Conservation (phyloP, 2,113 vertebrate genomes). For the Elgaria multicarinata region DNA sequence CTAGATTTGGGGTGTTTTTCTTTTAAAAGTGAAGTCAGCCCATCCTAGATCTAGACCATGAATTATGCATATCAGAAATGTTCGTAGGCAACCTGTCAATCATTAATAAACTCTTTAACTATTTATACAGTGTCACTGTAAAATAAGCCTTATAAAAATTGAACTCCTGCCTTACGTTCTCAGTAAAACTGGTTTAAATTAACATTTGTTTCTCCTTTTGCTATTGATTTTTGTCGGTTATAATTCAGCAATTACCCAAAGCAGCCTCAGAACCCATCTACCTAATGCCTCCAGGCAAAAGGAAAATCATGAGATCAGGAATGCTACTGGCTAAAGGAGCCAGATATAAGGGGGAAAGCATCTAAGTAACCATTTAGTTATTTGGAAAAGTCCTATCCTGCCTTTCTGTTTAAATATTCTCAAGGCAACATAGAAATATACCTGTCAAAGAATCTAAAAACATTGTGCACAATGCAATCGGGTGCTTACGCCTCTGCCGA, state of each 20-base stretch:
- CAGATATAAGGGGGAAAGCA: background rate
- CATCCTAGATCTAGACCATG: background rate
- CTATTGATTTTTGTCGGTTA: background rate
- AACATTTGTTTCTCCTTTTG: background rate
- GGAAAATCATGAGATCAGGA: background rate
- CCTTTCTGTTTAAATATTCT: background rate
- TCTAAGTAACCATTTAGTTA: background rate
- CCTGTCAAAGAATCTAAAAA: too few species aligned
- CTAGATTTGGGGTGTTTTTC: background rate
- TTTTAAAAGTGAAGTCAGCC: background rate
- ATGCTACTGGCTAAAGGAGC: background rate
- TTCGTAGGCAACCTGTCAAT: background rate
- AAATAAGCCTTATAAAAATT: background rate
- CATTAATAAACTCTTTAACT: constrained; percentile 11
- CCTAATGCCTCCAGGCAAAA: background rate
- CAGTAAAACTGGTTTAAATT: background rate
- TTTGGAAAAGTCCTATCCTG: too few species aligned
- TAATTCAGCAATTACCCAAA: background rate
- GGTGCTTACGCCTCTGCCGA: too few species aligned
- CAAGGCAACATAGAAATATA: too few species aligned
- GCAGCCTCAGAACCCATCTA: background rate
- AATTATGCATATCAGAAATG: constrained; percentile 8
- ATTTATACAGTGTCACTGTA: background rate
- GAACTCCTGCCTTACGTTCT: background rate
- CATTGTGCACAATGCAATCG: too few species aligned